Conservation (phyloP, 2,113 vertebrate genomes). For the Tapirus terrestris region DNA sequence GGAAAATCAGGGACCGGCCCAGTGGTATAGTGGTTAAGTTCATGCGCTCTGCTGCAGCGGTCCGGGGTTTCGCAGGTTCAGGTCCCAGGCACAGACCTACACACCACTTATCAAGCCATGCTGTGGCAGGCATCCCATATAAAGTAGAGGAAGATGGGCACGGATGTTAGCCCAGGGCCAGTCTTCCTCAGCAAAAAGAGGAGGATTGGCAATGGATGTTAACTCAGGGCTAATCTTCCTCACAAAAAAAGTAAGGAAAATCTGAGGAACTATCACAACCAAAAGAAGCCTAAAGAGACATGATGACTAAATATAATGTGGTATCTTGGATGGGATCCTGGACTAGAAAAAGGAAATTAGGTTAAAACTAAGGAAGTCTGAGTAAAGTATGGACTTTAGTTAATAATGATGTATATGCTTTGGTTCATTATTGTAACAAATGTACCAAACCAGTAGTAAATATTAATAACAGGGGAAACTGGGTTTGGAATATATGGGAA, state of each 20-base stretch:
- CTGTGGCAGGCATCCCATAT: too few relatives aligned
- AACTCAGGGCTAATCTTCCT: too few relatives aligned
- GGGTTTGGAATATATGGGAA: not conserved
- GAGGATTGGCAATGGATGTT: too few relatives aligned
- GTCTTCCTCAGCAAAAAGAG: too few relatives aligned
- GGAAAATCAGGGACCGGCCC: not conserved
- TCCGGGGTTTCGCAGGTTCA: too few relatives aligned
- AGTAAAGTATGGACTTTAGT: not conserved
- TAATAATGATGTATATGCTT: not conserved
- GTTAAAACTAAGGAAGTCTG: not conserved
- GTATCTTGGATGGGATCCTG: not conserved
- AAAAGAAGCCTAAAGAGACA: not conserved
- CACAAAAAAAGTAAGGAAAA: not conserved
- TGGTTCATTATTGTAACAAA: not conserved
- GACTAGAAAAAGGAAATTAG: not conserved
- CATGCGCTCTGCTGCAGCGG: too few relatives aligned
- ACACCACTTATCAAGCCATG: too few relatives aligned
- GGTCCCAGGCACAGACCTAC: too few relatives aligned
- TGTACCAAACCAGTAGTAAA: not conserved
- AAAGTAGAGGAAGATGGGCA: too few relatives aligned
- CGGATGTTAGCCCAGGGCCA: too few relatives aligned
- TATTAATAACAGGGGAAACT: not conserved
- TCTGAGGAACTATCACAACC: not conserved
- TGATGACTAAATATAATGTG: not conserved
- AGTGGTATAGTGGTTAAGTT: too few relatives aligned